phyloP scores from a whole-genome alignment of 1,140 invertebrate genomes.

The Plutomurus gul region DNA sequence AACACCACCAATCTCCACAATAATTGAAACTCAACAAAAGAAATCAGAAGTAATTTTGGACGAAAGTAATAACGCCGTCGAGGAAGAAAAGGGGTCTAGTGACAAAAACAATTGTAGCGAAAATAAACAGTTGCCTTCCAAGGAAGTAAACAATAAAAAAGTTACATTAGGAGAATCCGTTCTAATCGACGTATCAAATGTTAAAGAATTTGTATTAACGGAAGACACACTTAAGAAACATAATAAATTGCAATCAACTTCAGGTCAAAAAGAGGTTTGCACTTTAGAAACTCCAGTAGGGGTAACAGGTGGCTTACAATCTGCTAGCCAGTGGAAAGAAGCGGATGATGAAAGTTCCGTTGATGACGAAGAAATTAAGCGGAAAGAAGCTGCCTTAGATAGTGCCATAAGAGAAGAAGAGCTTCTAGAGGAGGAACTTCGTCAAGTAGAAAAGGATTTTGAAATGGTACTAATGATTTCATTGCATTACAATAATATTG shows the following conservation, averaged over 20 bases:
- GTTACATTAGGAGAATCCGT: too few relatives aligned
- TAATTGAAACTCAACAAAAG: too few relatives aligned
- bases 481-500: neutral
- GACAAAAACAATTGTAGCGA: too few relatives aligned
- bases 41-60: too few relatives aligned
- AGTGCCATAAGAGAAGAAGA: constrained; percentile 79
- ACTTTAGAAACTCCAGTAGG: neutral
- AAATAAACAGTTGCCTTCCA: neutral
- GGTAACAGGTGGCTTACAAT: neutral
- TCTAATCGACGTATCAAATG: neutral
- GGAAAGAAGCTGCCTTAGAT: constrained; percentile 63
- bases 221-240: neutral
- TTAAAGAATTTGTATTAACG: neutral
- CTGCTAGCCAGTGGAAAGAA: constrained; percentile 8
- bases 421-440: constrained; percentile 76
- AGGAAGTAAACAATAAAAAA: neutral
- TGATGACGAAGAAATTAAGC: constrained; percentile 60
- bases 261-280: neutral
- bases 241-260: neutral
- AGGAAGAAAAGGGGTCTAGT: too few relatives aligned
- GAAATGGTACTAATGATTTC: constrained; percentile 38
- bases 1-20: too few relatives aligned
- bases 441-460: constrained; percentile 69
- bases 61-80: too few relatives aligned
- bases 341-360: constrained; percentile 32